Evolutionary conservation across 2,797 vertebrate genomes (phyloP).

Genomic region (Rachycentron canadum): DNA sequence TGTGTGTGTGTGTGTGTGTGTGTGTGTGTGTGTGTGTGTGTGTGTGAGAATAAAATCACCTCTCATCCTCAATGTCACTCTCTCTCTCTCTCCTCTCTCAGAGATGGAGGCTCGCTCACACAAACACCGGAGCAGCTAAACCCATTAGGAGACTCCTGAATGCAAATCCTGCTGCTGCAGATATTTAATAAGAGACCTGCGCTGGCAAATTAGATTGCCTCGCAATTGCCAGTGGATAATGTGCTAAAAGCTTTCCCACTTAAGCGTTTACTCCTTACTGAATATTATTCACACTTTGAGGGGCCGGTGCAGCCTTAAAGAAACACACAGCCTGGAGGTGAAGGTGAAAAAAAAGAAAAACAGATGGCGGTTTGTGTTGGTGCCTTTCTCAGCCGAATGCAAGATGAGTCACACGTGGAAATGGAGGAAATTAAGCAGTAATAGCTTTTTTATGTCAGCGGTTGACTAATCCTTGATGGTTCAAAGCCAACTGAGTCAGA

Average conservation of each 20-base stretch:
- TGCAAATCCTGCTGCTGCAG: conserved; percentile 89
- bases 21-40: conserved; percentile 9
- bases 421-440: not conserved
- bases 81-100: conserved; percentile 72
- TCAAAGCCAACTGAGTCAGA: not conserved
- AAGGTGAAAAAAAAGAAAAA: not conserved
- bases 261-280: conserved; percentile 87
- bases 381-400: conserved; percentile 28
- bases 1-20: conserved; percentile 12
- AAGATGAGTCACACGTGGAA: conserved; percentile 26
- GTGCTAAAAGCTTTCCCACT: conserved; percentile 97
- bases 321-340: conserved; percentile 52
- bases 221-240: conserved; percentile 93
- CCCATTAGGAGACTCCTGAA: conserved; percentile 89
- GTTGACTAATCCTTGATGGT: not conserved
- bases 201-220: conserved; percentile 91
- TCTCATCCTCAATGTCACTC: conserved; percentile 90
- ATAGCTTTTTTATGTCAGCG: not conserved
- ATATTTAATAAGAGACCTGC: conserved; percentile 92
- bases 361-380: conserved; percentile 43
- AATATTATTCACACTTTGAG: conserved; percentile 94
- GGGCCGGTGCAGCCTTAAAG: conserved; percentile 80
- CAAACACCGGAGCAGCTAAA: conserved; percentile 83
- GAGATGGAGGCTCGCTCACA: conserved; percentile 68
- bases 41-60: conserved; percentile 58